phyloP scores from a whole-genome alignment of 2,888 invertebrate genomes.

The Tetrapedia diversipes region DNA sequence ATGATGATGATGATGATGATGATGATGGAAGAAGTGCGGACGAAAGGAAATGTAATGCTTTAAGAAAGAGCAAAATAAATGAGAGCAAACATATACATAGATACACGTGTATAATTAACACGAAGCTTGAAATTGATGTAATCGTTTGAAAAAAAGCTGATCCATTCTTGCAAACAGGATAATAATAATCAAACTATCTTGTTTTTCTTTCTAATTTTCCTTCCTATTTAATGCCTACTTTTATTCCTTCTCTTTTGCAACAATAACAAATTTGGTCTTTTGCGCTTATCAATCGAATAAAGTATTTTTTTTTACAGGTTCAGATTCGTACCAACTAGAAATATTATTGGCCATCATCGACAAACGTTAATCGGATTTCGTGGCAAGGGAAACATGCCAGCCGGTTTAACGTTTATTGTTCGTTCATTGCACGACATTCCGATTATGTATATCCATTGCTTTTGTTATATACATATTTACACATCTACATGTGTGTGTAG shows the following conservation, averaged over 20 bases:
- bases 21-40: too few species aligned
- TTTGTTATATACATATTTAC: neutral
- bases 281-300: too few species aligned
- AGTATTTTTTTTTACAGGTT: too few species aligned
- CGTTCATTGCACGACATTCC: slow-evolving; percentile 1
- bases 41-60: neutral
- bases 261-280: neutral
- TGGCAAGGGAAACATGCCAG: neutral
- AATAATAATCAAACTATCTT: neutral
- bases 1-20: neutral
- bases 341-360: neutral
- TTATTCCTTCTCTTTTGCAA: neutral
- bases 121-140: too few species aligned
- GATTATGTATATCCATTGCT: neutral
- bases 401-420: neutral
- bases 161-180: neutral
- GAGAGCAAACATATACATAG: neutral
- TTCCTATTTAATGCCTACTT: neutral
- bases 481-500: neutral
- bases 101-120: too few species aligned
- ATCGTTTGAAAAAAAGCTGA: neutral
- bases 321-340: neutral
- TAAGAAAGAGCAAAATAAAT: neutral
- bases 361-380: neutral
- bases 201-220: neutral